Evolutionary conservation across 2,888 invertebrate species (phyloP), one percentile per base, ranked within the genome.

Genomic region (Tachina lurida): DNA sequence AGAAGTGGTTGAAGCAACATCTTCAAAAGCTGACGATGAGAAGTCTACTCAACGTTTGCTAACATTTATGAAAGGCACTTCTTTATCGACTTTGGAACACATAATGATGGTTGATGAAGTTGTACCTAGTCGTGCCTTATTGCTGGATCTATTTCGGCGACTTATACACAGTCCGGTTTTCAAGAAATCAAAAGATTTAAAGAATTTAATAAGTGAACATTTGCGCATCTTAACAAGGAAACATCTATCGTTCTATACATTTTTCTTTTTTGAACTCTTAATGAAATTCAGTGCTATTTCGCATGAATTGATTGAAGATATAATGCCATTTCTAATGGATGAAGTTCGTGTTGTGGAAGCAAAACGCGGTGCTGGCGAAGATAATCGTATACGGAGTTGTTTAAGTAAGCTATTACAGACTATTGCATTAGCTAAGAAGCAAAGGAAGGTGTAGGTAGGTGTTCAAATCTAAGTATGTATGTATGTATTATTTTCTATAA

Each of bases 51-150:
- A 88, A 87, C 88, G 92, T 19, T 78, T 92, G 19, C 81, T 90
- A 13, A 88, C 88, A 3, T 83, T 93, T 1, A 70, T 93, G 41
- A 90, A 90, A 76, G 91, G 90, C 10, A 89, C 89, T 7, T 88
- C 90, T 19, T 78, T 91, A 13, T 88, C 90, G 2, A 88, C 91
- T 49, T 84, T 93, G n/a, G 93, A 93, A 82, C 93, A 93, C 82
- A 87, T 91, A 0, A 92, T 93, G 92, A 91, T 93, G 89, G 91
- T 92, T 0, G 92, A 93, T 76, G 92, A 93, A 68, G 88, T 91
- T 73, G 90, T 90, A 41, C 90, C 92, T 1, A 93, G 92, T 87
- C 90, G 91, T 2, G 83, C 86, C 0, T 87, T 91, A 62, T 82
- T 93, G 10, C 81, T 93, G 31, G 88, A 88, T 3, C 84, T 93